Base-by-base conservation (phyloP, 2,888 invertebrate genomes). In the Dryobotodes eremita region DNA sequence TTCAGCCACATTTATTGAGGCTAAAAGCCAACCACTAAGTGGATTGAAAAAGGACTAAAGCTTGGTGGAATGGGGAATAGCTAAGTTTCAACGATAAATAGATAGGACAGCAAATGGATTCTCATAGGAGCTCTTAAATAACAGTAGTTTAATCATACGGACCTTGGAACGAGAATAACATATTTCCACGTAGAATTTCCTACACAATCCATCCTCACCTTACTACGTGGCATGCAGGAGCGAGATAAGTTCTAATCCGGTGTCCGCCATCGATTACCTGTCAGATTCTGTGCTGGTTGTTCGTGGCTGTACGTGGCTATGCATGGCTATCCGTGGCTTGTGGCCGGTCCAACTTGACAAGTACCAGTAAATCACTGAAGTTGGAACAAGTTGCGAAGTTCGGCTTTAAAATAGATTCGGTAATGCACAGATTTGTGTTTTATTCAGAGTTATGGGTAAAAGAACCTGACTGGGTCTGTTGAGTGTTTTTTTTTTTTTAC, bases 241-340 rank as follows among this genome's bases (percentile, higher is more conserved):
- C 72, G 23, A 74, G 72, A 61, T 68, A 83, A 53, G 46, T 68
- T 86, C 48, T 65, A 64, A 65, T 74, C 71, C 71, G 10, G 55
- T 78, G 59, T 74, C 42, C 31, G 46, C 64, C 61, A 86, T 86
- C 88, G 88, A 88, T 86, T 88, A 72, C 72, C 83, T 77, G 88
- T 83, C 86, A 74, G 73, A 61, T 65, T 31, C 23, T 59, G 31
- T 71, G 76, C 75, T 48, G 55, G 46, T 31, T 42, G 6, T 15
- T 15, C 23, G 50, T 10, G 59, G 62, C 36, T 36, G 15, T 31
- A 15, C 17, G 50, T 26, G 20, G 53, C 50, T 73, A 53, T 36
- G 8, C 53, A 11, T 15, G 48, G 79, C 57, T 75, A 23, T 61
- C 31, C 65, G 66, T 57, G 61, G 62, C 66, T 68, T 46, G 83